Percentiles rank a stretch among this genome's conserved stretches.
Evolutionary conservation across 2,797 vertebrate genomes (phyloP).

Genomic region (Coluber constrictor): DNA sequence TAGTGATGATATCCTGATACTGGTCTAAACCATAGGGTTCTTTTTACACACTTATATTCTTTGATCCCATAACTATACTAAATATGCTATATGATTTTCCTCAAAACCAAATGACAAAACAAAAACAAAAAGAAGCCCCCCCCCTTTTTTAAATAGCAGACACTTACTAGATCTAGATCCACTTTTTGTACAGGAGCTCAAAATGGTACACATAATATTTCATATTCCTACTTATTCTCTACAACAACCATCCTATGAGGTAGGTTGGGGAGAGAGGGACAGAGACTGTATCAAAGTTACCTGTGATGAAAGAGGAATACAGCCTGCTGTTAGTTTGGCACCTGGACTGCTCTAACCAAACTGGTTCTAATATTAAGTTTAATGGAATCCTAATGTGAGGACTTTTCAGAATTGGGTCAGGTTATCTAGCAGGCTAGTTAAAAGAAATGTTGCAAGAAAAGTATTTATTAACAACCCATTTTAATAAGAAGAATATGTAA

Average conservation of each 20-base stretch:
- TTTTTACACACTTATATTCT: not conserved
- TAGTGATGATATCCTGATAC: not conserved
- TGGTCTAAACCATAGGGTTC: not conserved
- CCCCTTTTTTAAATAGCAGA: not conserved
- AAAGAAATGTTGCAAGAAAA: not conserved
- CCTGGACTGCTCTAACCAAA: not conserved
- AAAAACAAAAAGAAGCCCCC: not conserved
- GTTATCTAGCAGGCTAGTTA: not conserved
- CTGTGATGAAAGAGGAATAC: not conserved
- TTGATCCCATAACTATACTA: not conserved
- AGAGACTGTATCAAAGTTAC: not conserved
- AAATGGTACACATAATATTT: not conserved
- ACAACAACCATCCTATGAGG: not conserved
- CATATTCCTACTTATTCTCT: not conserved
- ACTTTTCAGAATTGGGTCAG: not conserved
- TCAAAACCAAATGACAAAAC: not conserved
- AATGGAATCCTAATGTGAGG: not conserved
- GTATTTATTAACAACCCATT: not conserved
- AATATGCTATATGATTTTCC: not conserved
- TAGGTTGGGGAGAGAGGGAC: not conserved
- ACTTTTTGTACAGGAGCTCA: not conserved
- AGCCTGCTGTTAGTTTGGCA: not conserved
- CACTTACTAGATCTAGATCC: not conserved
- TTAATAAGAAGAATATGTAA: not conserved
- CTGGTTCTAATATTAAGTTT: not conserved